Base-by-base conservation (phyloP, 2,888 invertebrate genomes). In the Drosophila falleni region DNA sequence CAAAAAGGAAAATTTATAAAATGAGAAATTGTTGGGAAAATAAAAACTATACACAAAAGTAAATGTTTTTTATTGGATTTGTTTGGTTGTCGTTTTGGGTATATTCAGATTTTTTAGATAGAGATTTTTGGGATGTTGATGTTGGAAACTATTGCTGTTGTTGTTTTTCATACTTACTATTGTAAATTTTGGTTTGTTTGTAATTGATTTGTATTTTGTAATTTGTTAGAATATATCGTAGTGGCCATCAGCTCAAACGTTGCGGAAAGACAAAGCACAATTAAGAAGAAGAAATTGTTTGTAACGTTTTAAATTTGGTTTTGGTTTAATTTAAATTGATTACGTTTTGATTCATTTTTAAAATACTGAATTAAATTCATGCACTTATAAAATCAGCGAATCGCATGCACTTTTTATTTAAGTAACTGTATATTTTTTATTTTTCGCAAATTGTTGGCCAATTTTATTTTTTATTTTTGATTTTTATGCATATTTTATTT, bases 221-320 rank as follows among this genome's bases (percentile, higher is more conserved):
- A 90, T 89, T 90, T 85, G 88, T 90, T 89, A 89, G 84, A 87
- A 91, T 90, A 84, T 90, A 89, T 92, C 91, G 91, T 89, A 89
- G 91, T 90, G 91, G 91, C 92, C 92, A 91, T 92, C 92, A 92
- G 92, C 92, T 92, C 92, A 93, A 92, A 91, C 92, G 92, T 92
- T 92, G 92, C 91, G 92, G 92, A 93, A 93, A 93, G 92, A 93
- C 93, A 93, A 93, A 93, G 92, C 92, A 93, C 93, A 93, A 93
- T 92, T 90, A 91, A 91, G 91, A 91, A 91, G 86, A 87, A 86
- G 81, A 91, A 89, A 90, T 81, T 73, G 72, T 75, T 81, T 73
- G 76, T 76, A 79, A 81, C 82, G 80, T 78, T 54, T 73, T 70
- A 74, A 74, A 67, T 78, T 71, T 74, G 67, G 19, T 67, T 35